These are phyloP conservation scores for Leptopilina drosophilae DNA, from an alignment of 2,888 invertebrate species.

Conservation along the genomic window DNA sequence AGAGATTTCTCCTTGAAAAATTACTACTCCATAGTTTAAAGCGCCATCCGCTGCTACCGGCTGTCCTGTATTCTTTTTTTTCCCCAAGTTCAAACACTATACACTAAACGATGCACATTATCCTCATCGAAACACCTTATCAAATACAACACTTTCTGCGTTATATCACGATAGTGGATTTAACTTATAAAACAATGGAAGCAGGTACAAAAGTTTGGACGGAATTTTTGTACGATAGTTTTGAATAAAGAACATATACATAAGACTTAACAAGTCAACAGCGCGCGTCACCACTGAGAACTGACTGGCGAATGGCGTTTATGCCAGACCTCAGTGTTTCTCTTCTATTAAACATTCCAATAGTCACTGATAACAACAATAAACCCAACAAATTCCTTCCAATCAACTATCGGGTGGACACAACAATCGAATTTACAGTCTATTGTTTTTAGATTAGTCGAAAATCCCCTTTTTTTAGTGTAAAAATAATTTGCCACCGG, in stretches of 20 bases:
- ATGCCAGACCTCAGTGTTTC: slow-evolving; percentile 52
- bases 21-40: slow-evolving; percentile 58
- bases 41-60: slow-evolving; percentile 51
- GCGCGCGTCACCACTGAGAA: slow-evolving; percentile 60
- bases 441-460: neutral
- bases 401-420: neutral
- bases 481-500: slow-evolving; percentile 1
- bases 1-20: slow-evolving; percentile 61
- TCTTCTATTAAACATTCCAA: slow-evolving; percentile 38
- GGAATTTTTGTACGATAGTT: slow-evolving; percentile 13
- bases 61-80: slow-evolving; percentile 19
- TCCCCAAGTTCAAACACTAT: slow-evolving; percentile 29
- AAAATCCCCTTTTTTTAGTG: neutral
- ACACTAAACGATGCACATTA: slow-evolving; percentile 5
- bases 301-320: slow-evolving; percentile 53
- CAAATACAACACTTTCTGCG: slow-evolving; percentile 24
- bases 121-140: slow-evolving; percentile 20
- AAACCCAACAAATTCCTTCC: neutral
- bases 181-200: slow-evolving; percentile 8
- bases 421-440: no score
- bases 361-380: neutral
- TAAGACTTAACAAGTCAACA: slow-evolving; percentile 52
- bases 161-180: neutral
- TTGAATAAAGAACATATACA: slow-evolving; percentile 25
- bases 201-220: slow-evolving; percentile 29